Evolutionary conservation across 2,113 vertebrate species (phyloP), one percentile per base, ranked within the genome.

Genomic region (Pholis gunnellus): DNA sequence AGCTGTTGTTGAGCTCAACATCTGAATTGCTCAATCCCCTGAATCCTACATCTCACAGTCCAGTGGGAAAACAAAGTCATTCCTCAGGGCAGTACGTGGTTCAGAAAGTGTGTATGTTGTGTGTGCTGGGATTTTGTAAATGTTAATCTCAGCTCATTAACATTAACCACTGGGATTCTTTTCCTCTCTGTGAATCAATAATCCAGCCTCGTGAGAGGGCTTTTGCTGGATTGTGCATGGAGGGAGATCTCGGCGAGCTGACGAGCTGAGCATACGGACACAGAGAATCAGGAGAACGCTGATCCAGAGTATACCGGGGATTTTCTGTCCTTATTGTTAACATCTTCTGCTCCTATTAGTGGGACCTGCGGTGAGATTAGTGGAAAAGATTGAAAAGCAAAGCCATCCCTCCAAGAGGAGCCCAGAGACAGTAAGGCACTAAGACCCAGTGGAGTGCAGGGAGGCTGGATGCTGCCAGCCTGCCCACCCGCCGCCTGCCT

Each of bases 381-480:
- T 17, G 13, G 15, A 22, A 76, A 8, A 48, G 46, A 31, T 22
- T 22, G 42, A 52, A 31, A 38, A 74, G 20, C 67, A 79, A 34
- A 60, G 27, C 20, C 67, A 50, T 46, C 54, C 61, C 50, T 75
- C 54, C 75, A 50, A 20, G 31, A 64, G 46, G 61, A 74, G 50
- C 44, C 52, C 40, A n/a, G 60, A 1, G 68, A 0, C 0, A 2
- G 52, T 52, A 27, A 89, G 89, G 91, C 95, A 94, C 93, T 96
- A 95, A 93, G 95, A 96, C 95, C 95, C 92, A 93, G 95, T 84
- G 84, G 83, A 90, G 76, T 72, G 76, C 34, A 72, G 20, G 69
- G 20, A 76, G 82, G 66, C 56, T 78, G 75, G 73, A 25, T 87
- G 68, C 90, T 86, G 84, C 89, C 87, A 90, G 81, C 89, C 87